Base-by-base conservation (phyloP, 2,113 vertebrate species). In the Anguilla japonica region DNA sequence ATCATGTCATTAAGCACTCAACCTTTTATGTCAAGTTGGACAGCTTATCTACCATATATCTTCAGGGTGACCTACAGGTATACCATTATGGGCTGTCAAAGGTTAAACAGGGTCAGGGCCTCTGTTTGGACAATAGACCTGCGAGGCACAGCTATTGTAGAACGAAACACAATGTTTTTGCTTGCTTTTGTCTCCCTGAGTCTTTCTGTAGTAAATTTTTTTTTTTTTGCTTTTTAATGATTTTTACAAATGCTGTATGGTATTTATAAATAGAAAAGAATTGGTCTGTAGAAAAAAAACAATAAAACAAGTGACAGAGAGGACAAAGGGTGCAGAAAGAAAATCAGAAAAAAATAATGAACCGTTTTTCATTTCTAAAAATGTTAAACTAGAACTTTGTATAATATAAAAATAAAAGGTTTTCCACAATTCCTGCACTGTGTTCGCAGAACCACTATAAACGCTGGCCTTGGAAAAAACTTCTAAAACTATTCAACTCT, bases 41-140 rank as follows among this genome's bases (percentile, higher is more conserved):
- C 81, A 57, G 90, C 90, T 94, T 94, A 94, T 91, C 93, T 90
- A 50, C 88, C 40, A 85, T 90, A 91, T 90, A 93, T 93, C 93
- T 94, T 84, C 89, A 84, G 93, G 92, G 91, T 93, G 78, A 88
- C 90, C 93, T 91, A 88, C 91, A 91, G 91, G 89, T 89, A 92
- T 88, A 85, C 90, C 93, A 94, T 94, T 93, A 93, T 84, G 88
- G 89, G 92, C 85, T 92, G 92, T 93, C 91, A 92, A 89, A 88
- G 87, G 91, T 93, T 92, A 94, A 93, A 90, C 87, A 11, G 75
- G 53, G 86, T 83, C 46, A 87, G 34, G 50, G 41, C 34, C 41
- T 57, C 34, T 56, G 43, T 34, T 41, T 13, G 20, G 41, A 83
- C 81, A 53, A 5, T n/a, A 34, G 29, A 0, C 15, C 20, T 41